Evolutionary conservation across 2,113 vertebrate species (phyloP), one percentile per base, ranked within the genome.

Genomic region (Eleginops maclovinus): DNA sequence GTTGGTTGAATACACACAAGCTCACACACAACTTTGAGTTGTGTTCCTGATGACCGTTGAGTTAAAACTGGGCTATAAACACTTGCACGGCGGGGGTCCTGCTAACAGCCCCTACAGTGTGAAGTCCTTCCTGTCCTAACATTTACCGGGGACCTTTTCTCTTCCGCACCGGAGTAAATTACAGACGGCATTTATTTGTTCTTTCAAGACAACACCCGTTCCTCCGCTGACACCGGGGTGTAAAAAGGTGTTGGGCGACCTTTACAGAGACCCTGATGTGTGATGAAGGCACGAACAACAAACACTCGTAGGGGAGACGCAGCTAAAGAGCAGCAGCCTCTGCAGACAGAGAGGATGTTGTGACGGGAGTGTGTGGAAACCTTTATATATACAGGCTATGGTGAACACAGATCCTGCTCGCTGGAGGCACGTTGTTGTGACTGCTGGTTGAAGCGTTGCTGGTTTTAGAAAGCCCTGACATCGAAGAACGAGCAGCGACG

Each of bases 251-350:
- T 58, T 56, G 0, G 15, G 31, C n/a, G 73, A 90, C 86, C 90
- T 91, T 91, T 87, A 86, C 88, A 69, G 36, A 54, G 31, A 14
- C 64, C 24, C 75, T 79, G 75, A 88, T 81, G 72, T 64, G 67
- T 31, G 46, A 77, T 83, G 84, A 88, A 70, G 72, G 58, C 74
- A 62, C 73, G 2, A 72, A 69, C 66, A 87, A 83, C 85, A 87
- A 86, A 86, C 81, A 81, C 69, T 63, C 60, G 0, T 3, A 16
- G 70, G 56, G 55, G 62, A 72, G 82, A 77, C 19, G 3, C 1
- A 64, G 72, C 70, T 72, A 67, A 80, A 84, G 86, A 83, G 77
- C 72, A 76, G 72, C 82, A 4, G 70, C 22, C 71, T 31, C 40
- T 16, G 61, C 69, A 16, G 21, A 49, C 79, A 6, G 65, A 60